Conservation (phyloP, 2,113 vertebrate genomes). For the Diphyllodes magnificus region DNA sequence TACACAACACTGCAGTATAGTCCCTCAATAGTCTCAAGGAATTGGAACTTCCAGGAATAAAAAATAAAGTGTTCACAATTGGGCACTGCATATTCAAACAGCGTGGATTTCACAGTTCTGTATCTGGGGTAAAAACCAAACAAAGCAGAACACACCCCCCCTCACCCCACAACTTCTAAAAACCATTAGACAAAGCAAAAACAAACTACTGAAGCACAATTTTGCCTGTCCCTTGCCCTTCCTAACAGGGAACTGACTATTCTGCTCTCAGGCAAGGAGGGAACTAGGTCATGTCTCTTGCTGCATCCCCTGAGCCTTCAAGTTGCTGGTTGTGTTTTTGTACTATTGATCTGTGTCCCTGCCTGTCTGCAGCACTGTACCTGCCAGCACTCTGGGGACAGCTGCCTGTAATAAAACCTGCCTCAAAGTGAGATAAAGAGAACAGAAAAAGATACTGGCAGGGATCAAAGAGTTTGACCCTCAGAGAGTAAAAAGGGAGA, state of each 20-base stretch:
- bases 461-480: slow-evolving; percentile 41
- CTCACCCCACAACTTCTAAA: background rate
- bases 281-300: background rate
- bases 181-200: background rate
- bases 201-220: background rate
- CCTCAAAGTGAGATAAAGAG: slow-evolving; percentile 29
- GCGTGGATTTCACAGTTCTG: background rate
- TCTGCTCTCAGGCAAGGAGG: background rate
- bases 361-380: background rate
- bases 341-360: slow-evolving; percentile 6
- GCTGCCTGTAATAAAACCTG: slow-evolving; percentile 30
- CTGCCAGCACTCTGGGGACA: background rate
- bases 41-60: background rate
- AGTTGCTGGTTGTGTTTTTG: background rate
- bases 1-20: background rate
- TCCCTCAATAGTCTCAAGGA: background rate
- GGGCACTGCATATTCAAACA: background rate
- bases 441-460: background rate
- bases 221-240: background rate
- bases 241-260: background rate
- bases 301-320: background rate
- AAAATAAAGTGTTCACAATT: background rate
- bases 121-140: background rate
- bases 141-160: background rate
- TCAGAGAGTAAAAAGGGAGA: background rate